phyloP scores from a whole-genome alignment of 2,113 vertebrate genomes.

The Gopherus flavomarginatus region DNA sequence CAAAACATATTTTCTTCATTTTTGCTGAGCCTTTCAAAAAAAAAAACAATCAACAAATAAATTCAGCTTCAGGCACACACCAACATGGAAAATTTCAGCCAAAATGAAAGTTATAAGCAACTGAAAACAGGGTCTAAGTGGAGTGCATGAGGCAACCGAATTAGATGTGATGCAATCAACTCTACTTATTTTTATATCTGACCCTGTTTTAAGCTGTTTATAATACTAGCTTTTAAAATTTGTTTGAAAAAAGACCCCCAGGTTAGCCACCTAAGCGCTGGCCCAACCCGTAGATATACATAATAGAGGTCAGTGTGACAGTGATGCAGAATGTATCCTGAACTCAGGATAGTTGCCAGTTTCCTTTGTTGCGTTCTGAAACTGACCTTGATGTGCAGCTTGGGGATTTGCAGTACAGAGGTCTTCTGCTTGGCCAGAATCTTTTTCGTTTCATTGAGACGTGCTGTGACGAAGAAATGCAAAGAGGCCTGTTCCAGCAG shows the following conservation, averaged over 20 bases:
- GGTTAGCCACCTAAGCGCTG: not conserved
- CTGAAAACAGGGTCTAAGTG: not conserved
- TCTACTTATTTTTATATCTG: not conserved
- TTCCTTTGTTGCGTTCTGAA: not conserved
- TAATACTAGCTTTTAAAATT: not conserved
- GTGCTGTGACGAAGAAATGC: constrained; percentile 91
- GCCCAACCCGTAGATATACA: not conserved
- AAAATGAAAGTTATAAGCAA: not conserved
- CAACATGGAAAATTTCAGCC: not conserved
- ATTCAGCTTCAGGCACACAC: too few species aligned
- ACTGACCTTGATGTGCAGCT: constrained; percentile 86
- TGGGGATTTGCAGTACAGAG: constrained; percentile 81
- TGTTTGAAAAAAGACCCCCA: not conserved
- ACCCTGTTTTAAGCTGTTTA: not conserved
- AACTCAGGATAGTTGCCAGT: fast-evolving
- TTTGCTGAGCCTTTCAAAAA: not conserved
- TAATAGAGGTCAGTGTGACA: not conserved
- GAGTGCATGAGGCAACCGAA: not conserved
- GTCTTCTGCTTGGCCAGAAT: constrained; percentile 88
- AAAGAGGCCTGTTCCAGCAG: constrained; percentile 93
- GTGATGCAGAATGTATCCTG: not conserved
- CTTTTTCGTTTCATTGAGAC: constrained; percentile 85
- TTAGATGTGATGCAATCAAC: not conserved
- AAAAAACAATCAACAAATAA: too few species aligned
- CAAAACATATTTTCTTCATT: not conserved